A percentile compares a stretch with the other conserved stretches of the same genome.
phyloP scores from a whole-genome alignment of 2,888 invertebrate genomes.

The Gerris lacustris region DNA sequence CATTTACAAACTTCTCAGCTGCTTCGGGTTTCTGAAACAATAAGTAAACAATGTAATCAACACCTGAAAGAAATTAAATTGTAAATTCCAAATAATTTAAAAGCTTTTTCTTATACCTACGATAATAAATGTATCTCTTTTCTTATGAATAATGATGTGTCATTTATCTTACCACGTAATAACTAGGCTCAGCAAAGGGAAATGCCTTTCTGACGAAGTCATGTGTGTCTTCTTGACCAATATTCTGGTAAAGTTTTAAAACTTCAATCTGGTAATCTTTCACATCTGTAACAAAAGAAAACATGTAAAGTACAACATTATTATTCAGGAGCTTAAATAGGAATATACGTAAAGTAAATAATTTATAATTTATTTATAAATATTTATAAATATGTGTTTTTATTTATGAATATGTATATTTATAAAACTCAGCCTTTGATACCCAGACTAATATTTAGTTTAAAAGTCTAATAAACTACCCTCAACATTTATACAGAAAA shows the following conservation, averaged over 20 bases:
- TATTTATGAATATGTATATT: not conserved
- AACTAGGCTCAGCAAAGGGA: not conserved
- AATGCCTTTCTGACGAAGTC: not conserved
- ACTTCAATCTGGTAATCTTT: not conserved
- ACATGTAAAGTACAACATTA: not conserved
- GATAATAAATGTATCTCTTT: too few species aligned
- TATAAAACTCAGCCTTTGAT: not conserved
- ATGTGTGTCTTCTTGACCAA: not conserved
- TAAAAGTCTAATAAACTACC: too few species aligned
- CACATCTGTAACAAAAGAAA: not conserved
- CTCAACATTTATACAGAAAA: too few species aligned
- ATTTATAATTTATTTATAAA: not conserved
- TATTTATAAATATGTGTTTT: not conserved
- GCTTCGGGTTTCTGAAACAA: conserved; percentile 42
- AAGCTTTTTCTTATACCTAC: not conserved
- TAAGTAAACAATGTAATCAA: not conserved
- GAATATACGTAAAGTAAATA: not conserved
- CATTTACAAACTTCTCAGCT: conserved; percentile 45
- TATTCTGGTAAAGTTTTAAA: not conserved
- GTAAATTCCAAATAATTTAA: not conserved
- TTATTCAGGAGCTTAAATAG: not conserved
- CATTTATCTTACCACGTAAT: not conserved
- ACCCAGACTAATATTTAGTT: too few species aligned
- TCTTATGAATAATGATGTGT: too few species aligned
- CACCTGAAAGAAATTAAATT: not conserved